These are phyloP conservation scores for Aphrocallistes beatrix DNA, from an alignment of 37 sponge, comb jelly and placozoan species.

Conservation along the genomic window DNA sequence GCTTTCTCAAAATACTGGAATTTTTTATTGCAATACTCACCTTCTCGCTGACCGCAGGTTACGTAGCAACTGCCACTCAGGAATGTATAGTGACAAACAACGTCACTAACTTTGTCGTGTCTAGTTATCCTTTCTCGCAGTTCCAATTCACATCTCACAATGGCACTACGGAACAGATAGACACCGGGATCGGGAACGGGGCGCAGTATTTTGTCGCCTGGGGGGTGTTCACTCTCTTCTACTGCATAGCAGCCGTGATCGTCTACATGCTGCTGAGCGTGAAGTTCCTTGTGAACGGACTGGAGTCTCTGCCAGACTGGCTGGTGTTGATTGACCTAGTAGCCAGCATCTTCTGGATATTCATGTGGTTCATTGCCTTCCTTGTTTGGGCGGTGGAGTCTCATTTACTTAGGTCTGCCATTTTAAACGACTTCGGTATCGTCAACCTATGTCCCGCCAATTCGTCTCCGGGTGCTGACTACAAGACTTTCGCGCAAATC, in stretches of 20 bases:
- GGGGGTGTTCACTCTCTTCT: conserved; percentile 54
- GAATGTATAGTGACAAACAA: not conserved
- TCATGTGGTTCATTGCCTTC: not conserved
- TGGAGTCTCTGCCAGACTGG: not conserved
- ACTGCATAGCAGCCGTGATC: conserved; percentile 22
- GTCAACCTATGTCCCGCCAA: not conserved
- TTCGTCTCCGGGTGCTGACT: not conserved
- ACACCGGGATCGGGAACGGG: not conserved
- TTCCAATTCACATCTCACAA: not conserved
- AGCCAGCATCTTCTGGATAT: not conserved
- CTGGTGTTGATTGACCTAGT: not conserved
- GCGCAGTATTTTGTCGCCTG: conserved; percentile 55
- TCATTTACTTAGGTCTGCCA: not conserved
- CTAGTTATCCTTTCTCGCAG: not conserved
- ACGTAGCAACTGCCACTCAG: not conserved
- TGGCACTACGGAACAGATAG: not conserved
- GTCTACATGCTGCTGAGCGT: conserved; percentile 40
- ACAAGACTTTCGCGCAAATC: not conserved
- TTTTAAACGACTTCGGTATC: not conserved
- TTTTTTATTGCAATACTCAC: not conserved
- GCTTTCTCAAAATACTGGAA: not conserved
- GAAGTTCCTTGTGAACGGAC: not conserved
- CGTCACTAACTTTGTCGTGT: not conserved
- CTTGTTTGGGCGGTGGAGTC: not conserved
- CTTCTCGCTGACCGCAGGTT: not conserved